phyloP scores from a whole-genome alignment of 2,888 invertebrate genomes.

The Amblyjoppa proteus region DNA sequence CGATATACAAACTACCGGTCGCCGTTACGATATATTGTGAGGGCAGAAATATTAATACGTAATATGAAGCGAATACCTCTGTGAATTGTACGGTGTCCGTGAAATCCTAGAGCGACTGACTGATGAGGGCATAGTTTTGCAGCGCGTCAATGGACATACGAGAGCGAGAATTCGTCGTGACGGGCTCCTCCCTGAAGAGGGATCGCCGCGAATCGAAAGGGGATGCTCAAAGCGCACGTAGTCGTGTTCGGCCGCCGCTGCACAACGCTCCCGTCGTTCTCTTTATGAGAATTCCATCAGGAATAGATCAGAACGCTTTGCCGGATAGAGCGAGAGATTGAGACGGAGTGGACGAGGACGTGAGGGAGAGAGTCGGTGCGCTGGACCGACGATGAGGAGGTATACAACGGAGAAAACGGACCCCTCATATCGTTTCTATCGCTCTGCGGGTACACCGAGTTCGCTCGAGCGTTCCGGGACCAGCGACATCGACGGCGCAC shows the following conservation, averaged over 20 bases:
- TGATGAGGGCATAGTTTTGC: constrained; percentile 43
- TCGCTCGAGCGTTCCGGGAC: constrained; percentile 63
- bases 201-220: constrained; percentile 13
- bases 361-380: constrained; percentile 1
- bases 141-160: background rate
- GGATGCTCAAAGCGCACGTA: constrained; percentile 46
- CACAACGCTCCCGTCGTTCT: constrained; percentile 36
- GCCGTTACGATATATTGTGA: background rate
- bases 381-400: constrained; percentile 22
- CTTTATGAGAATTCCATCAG: constrained; percentile 79
- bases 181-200: background rate
- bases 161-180: constrained; percentile 10
- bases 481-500: constrained; percentile 57
- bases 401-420: constrained; percentile 29
- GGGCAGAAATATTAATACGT: background rate
- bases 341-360: constrained; percentile 13
- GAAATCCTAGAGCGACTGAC: constrained; percentile 22
- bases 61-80: constrained; percentile 15
- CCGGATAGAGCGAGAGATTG: constrained; percentile 38
- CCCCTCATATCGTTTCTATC: constrained; percentile 60
- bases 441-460: constrained; percentile 51
- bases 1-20: background rate
- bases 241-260: constrained; percentile 46
- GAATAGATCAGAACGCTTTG: constrained; percentile 78
- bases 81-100: background rate